Evolutionary conservation across 2,888 invertebrate species (phyloP), one percentile per base, ranked within the genome.

Genomic region (Eilema griseolum): DNA sequence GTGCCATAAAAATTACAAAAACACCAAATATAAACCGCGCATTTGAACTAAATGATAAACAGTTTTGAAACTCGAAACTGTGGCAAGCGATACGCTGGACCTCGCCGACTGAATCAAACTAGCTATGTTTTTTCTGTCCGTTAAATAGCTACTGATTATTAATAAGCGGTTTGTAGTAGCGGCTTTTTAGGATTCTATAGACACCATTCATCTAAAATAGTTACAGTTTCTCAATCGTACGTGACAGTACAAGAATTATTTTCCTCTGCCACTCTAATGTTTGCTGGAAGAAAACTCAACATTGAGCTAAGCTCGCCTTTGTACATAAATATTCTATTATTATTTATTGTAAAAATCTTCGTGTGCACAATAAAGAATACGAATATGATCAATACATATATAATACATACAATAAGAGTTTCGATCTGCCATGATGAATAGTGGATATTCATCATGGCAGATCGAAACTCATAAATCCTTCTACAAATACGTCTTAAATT

Each of bases 81-180:
- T 66, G 61, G 31, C 24, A 66, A 66, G 59, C 31, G 69, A 71
- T 63, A 71, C 72, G 80, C 61, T 71, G 67, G 71, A 59, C 62
- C 65, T 23, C 72, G 62, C 72, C 20, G 77, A 69, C 83, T 37
- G 62, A 67, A 37, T 69, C 46, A 72, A 69, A 73, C 81, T 77
- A 78, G 57, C 56, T 63, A 57, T 52, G 10, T 41, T 63, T 61
- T 61, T 46, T 62, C 41, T 46, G 57, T 63, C 23, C 37, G 46
- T 46, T 46, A 24, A 16, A 41, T 14, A 37, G 33, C 62, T 62
- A 41, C 23, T 62, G 37, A 37, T 20, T 62, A 24, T 8, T 24
- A 41, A 24, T 3, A 33, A 37, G 24, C 7, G 7, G 20, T 46
- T 16, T 0, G 46, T 46, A 5, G 46, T 20, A 46, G 20, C 20